These are phyloP conservation scores for Theristicus caerulescens DNA, from an alignment of 2,113 vertebrate species.

Conservation along the genomic window DNA sequence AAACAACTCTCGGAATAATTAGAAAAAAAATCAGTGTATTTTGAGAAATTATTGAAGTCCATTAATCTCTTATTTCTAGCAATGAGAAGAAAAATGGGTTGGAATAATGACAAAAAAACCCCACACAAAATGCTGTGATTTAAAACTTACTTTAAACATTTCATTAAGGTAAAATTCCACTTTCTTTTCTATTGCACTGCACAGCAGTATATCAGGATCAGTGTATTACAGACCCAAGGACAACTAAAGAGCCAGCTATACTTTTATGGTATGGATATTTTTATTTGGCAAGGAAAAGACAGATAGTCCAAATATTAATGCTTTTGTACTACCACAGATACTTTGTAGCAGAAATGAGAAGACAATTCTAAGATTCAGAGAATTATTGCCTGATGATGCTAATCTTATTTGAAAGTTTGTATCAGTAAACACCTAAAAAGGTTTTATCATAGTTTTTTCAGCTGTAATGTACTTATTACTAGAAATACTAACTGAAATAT, in stretches of 20 bases:
- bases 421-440: slow-evolving; percentile 8
- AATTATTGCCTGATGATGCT: slow-evolving; percentile 17
- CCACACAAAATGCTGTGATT: neutral
- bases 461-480: neutral
- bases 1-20: neutral
- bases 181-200: neutral
- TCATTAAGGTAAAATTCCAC: neutral
- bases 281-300: neutral
- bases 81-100: neutral
- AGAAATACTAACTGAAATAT: slow-evolving; percentile 28
- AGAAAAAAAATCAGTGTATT: neutral
- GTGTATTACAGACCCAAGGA: neutral
- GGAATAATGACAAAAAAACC: neutral
- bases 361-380: neutral
- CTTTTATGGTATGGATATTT: slow-evolving; percentile 15
- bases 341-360: slow-evolving; percentile 16
- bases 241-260: neutral
- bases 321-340: neutral
- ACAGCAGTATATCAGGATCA: neutral
- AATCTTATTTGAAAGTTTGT: slow-evolving; percentile 6
- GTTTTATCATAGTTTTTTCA: neutral
- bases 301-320: neutral
- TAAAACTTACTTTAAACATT: neutral
- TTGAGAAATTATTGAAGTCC: neutral
- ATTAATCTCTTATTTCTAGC: neutral